Conservation (phyloP, 2,888 invertebrate species). For the Furcula furcula region DNA sequence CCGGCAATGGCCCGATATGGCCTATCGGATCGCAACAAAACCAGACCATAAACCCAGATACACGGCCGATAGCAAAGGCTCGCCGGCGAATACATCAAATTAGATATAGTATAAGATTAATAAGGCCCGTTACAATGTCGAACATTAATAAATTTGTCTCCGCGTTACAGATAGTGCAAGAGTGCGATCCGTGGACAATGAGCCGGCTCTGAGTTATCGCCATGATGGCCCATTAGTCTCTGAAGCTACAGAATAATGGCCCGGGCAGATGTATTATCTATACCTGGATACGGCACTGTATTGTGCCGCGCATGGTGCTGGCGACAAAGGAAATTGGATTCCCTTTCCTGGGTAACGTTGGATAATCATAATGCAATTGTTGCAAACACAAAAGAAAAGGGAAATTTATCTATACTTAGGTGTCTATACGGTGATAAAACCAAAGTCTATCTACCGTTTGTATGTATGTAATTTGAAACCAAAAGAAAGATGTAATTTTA, state of each 20-base stretch:
- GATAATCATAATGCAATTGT: constrained; percentile 2
- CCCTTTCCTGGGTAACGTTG: constrained; percentile 6
- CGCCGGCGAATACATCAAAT: constrained; percentile 57
- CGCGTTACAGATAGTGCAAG: constrained; percentile 70
- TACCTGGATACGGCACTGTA: constrained; percentile 50
- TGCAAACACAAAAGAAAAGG: not conserved
- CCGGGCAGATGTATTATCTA: constrained; percentile 39
- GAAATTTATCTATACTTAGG: too few relatives aligned
- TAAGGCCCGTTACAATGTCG: constrained; percentile 63
- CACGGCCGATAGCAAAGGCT: constrained; percentile 16
- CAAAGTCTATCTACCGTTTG: too few relatives aligned
- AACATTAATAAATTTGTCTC: constrained; percentile 79
- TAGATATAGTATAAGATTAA: constrained; percentile 57
- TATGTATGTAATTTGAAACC: too few relatives aligned
- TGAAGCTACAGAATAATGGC: constrained; percentile 70
- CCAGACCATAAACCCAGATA: constrained; percentile 15
- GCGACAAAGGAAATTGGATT: constrained; percentile 9
- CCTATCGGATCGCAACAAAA: not conserved
- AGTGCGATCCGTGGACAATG: constrained; percentile 75
- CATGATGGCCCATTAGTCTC: constrained; percentile 74
- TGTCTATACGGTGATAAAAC: too few relatives aligned
- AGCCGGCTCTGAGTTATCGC: constrained; percentile 71
- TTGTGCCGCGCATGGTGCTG: constrained; percentile 29
- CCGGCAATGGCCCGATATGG: too few relatives aligned
- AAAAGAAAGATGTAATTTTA: too few relatives aligned